These are phyloP conservation scores for Probosciger aterrimus DNA, from an alignment of 2,113 vertebrate genomes.

Conservation along the genomic window DNA sequence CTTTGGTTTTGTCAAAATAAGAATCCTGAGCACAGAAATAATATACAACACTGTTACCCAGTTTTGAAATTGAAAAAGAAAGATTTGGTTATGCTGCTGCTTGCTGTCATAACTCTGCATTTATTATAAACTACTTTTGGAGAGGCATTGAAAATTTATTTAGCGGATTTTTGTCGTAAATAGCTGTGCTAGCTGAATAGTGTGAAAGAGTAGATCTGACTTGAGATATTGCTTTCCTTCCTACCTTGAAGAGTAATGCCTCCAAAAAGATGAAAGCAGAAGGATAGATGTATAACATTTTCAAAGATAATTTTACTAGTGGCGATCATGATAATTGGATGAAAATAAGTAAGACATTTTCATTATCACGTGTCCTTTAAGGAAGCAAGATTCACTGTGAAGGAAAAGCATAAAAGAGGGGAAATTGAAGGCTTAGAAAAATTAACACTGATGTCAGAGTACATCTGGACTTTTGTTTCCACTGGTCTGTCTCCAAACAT, in stretches of 20 bases:
- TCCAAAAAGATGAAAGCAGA: constrained; percentile 13
- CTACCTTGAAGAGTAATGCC: background rate
- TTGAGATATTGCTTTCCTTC: constrained; percentile 7
- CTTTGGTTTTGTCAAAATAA: background rate
- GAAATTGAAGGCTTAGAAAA: constrained; percentile 48
- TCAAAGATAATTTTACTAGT: constrained; percentile 5
- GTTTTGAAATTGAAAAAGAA: background rate
- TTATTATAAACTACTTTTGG: constrained; percentile 9
- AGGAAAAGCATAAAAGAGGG: background rate
- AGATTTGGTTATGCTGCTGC: background rate
- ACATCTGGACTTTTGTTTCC: background rate
- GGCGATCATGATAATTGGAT: background rate
- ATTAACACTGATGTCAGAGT: background rate
- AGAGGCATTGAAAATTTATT: background rate
- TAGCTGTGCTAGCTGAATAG: background rate
- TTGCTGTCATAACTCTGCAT: background rate
- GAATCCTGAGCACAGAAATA: background rate
- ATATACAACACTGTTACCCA: background rate
- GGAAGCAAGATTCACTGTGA: background rate
- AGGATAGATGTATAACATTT: background rate
- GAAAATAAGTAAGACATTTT: constrained; percentile 32
- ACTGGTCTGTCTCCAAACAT: background rate
- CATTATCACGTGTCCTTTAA: constrained; percentile 7
- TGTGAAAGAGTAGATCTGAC: constrained; percentile 5
- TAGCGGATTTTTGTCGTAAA: constrained; percentile 12